Base-by-base conservation (phyloP, 2,113 vertebrate genomes). In the Podilymbus podiceps region DNA sequence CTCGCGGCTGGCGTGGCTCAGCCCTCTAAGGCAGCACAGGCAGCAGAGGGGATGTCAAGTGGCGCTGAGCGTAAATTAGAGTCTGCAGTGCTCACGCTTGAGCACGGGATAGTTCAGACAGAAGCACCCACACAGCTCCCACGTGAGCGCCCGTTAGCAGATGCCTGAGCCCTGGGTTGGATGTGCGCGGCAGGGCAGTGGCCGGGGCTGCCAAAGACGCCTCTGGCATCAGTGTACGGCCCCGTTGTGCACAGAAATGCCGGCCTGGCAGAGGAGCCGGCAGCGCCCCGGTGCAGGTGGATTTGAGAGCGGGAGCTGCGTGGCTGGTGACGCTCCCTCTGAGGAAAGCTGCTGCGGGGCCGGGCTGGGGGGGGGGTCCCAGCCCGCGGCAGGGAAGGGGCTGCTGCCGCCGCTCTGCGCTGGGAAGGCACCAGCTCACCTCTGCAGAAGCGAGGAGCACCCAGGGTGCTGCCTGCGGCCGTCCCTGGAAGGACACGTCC, bases 111-210 rank as follows among this genome's bases (percentile, higher is more conserved):
- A 15, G 40, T 16, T 33, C 13, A 38, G 38, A 11, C 0, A 1
- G 58, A 28, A 75, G 64, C 88, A 31, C 31, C 59, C 88, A 40
- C 33, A 44, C 7, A 52, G 46, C 30, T 52, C 35, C 44, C 2
- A 0, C 2, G 3, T 1, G 8, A 30, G 21, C 19, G 30, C 35
- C 31, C 35, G 1, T 59, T 19, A 30, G 46, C 3, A 0, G 44
- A 6, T 68, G 46, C 55, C 42, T 5, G 52, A 35, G 46, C 50
- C 50, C 33, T 3, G 6, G 1, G 5, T 4, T 15, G 42, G 62
- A 11, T 8, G 3, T 6, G 17, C 76, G 16, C 0, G 14, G 17
- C 9, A 38, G 50, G 47, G 47, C 9, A 1, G 58, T 2, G 7
- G 28, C 35, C 2, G 7, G 30, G 31, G 38, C 49, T 63, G 49